Conservation (phyloP, 2,113 vertebrate species). For the Nicator chloris region DNA sequence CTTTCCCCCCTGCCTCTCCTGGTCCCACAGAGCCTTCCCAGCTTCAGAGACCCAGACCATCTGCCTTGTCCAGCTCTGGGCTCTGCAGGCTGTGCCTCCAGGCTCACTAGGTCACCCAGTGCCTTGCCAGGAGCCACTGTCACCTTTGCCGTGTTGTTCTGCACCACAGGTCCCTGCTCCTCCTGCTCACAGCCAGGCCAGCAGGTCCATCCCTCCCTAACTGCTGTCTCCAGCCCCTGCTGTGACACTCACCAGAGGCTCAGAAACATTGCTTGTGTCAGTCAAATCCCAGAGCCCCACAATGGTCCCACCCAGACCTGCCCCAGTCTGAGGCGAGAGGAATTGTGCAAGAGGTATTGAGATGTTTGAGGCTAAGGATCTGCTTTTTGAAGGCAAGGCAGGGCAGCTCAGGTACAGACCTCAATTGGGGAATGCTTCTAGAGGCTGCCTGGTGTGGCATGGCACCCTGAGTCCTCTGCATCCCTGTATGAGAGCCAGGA, state of each 20-base stretch:
- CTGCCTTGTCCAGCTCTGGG: background rate
- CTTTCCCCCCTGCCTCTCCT: background rate
- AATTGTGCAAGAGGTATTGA: background rate
- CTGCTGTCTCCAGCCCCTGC: background rate
- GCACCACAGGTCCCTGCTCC: background rate
- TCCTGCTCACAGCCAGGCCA: background rate
- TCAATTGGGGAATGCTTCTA: background rate
- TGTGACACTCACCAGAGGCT: background rate
- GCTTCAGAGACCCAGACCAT: accelerated
- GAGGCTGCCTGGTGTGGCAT: background rate
- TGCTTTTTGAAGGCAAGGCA: background rate
- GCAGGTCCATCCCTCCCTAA: background rate
- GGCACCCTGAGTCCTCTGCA: background rate
- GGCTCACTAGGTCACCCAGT: background rate
- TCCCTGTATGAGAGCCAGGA: background rate
- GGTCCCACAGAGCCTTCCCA: background rate
- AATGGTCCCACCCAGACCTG: background rate
- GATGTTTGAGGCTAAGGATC: background rate
- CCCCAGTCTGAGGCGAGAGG: accelerated
- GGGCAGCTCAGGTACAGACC: background rate
- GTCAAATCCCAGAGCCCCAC: background rate
- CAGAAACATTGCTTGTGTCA: background rate
- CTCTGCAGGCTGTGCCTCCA: background rate
- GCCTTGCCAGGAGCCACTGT: background rate
- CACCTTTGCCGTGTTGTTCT: background rate